Evolutionary conservation across 1,140 invertebrate species (phyloP), one percentile per base, ranked within the genome.

Genomic region (Aporrectodea caliginosa): DNA sequence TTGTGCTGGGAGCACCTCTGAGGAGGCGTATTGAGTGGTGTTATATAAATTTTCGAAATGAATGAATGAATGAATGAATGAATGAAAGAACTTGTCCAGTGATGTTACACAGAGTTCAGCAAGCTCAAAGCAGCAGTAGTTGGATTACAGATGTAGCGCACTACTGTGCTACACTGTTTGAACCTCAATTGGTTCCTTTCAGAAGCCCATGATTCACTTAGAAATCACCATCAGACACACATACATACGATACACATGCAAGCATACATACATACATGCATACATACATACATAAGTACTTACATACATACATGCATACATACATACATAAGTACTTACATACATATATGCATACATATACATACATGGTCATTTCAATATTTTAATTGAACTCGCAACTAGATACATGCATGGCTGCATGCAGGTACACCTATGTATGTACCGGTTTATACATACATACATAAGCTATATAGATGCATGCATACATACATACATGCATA

Each of bases 291-390:
- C 73, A 74, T 74, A 74, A n/a, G 32, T 33, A 74, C 73, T 29
- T 29, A 29, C 73, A 74, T 74, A 34, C 73, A 27, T 74, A 33
- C 1, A 74, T 29, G 32, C 73, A 74, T 74, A 29, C 73, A 74
- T 74, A 74, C 73, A 74, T 74, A 33, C 73, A 74, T 74, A 29
- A n/a, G 34, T 74, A 74, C 73, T 29, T 74, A 74, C 32, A 74
- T 74, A 74, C 27, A 29, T 74, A 29, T n/a, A 74, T n/a, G 32
- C 32, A 16, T 27, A 27, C 72, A n/a, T 16, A 31, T n/a, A n/a
- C n/a, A n/a, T n/a, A n/a, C n/a, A n/a, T n/a, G n/a, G n/a, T n/a
- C n/a, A n/a, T n/a, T n/a, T n/a, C n/a, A n/a, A n/a, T n/a, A n/a
- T n/a, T n/a, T n/a, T n/a, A n/a, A n/a, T n/a, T n/a, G n/a, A n/a